These are phyloP conservation scores for Dynastes tityus DNA, from an alignment of 2,888 invertebrate genomes.

Conservation along the genomic window DNA sequence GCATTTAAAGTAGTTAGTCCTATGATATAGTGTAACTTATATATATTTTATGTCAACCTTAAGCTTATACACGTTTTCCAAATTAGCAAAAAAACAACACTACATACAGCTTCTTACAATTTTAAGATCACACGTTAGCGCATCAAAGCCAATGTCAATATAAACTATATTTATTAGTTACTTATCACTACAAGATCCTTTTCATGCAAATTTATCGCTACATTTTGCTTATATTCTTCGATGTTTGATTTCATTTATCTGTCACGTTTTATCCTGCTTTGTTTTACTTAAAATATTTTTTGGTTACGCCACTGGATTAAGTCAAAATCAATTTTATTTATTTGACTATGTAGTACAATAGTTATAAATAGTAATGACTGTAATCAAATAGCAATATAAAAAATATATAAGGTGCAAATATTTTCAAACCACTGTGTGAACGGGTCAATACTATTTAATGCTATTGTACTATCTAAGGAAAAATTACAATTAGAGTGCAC, in stretches of 20 bases:
- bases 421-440: constrained; percentile 1
- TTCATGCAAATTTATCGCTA: constrained; percentile 4
- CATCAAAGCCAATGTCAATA: constrained; percentile 22
- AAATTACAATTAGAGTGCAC: neutral
- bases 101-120: constrained; percentile 29
- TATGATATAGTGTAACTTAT: constrained; percentile 17
- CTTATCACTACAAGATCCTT: neutral
- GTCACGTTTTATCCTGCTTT: neutral
- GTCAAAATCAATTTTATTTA: too few species aligned
- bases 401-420: constrained; percentile 5
- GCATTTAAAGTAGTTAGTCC: neutral
- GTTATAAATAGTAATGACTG: too few species aligned
- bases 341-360: too few species aligned
- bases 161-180: neutral
- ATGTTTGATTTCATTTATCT: neutral
- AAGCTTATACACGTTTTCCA: constrained; percentile 27
- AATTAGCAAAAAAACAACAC: constrained; percentile 30
- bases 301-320: too few species aligned
- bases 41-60: constrained; percentile 20
- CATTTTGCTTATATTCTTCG: neutral
- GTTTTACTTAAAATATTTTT: neutral
- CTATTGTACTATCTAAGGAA: neutral
- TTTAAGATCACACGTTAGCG: constrained; percentile 31
- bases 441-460: neutral
- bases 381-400: too few species aligned